A percentile compares a stretch with the other conserved stretches of the same genome.
These are phyloP conservation scores for Hipparchia semele DNA, from an alignment of 2,888 invertebrate genomes.

Conservation along the genomic window DNA sequence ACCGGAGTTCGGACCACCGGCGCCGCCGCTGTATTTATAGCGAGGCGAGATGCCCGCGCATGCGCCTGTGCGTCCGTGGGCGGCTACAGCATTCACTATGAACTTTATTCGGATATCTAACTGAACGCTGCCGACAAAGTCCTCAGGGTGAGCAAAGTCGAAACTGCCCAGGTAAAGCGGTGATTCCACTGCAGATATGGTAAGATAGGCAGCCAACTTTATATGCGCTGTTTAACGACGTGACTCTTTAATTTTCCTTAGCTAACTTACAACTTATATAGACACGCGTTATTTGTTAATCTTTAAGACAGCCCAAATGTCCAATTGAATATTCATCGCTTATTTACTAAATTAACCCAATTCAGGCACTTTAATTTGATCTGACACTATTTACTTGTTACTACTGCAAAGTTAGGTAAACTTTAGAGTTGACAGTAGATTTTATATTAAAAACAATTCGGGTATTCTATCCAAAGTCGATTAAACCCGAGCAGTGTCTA, in stretches of 20 bases:
- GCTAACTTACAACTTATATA: neutral
- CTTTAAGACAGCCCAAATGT: too few species aligned
- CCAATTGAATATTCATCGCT: too few species aligned
- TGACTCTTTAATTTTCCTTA: neutral
- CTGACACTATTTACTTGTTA: too few species aligned
- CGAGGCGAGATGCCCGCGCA: conserved; percentile 62
- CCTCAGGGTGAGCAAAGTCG: neutral
- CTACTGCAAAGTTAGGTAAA: neutral
- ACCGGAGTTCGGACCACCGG: conserved; percentile 71
- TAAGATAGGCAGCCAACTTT: too few species aligned
- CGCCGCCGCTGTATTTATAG: conserved; percentile 78
- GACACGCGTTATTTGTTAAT: too few species aligned
- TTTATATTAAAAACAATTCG: neutral
- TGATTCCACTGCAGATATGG: neutral
- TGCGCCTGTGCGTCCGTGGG: conserved; percentile 65
- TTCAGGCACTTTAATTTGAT: neutral
- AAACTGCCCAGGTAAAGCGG: neutral
- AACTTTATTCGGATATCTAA: conserved; percentile 54
- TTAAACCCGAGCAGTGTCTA: neutral
- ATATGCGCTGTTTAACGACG: too few species aligned
- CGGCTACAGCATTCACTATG: conserved; percentile 55
- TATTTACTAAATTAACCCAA: neutral
- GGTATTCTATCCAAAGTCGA: neutral
- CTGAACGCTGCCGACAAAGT: neutral
- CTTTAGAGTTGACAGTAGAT: neutral